Conservation (phyloP, 2,888 invertebrate genomes). For the Beris morrisii region DNA sequence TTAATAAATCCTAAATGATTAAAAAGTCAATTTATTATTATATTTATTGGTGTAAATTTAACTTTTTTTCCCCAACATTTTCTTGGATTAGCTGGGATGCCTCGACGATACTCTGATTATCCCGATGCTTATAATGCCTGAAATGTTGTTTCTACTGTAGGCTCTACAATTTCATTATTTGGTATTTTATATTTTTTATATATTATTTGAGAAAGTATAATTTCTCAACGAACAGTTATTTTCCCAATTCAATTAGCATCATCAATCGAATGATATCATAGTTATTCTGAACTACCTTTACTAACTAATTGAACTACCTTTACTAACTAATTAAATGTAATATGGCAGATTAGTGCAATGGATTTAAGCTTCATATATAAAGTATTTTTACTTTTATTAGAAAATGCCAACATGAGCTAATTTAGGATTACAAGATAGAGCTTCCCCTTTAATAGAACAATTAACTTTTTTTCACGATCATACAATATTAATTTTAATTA, state of each 20-base stretch:
- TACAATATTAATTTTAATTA: constrained; percentile 62
- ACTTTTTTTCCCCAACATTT: constrained; percentile 83
- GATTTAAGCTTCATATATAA: constrained; percentile 70
- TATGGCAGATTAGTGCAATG: constrained; percentile 56
- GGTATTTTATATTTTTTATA: constrained; percentile 63
- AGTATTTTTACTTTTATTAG: constrained; percentile 64
- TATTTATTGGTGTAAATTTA: constrained; percentile 77
- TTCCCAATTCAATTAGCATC: constrained; percentile 59
- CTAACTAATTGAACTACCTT: constrained; percentile 62
- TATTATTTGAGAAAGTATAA: constrained; percentile 66
- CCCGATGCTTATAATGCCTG: constrained; percentile 67
- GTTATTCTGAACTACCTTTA: constrained; percentile 61
- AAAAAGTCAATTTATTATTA: constrained; percentile 70
- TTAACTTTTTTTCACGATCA: constrained; percentile 67
- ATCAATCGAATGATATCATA: constrained; percentile 67
- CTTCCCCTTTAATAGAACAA: constrained; percentile 69
- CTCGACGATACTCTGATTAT: constrained; percentile 75
- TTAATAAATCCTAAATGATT: constrained; percentile 62
- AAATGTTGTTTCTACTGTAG: constrained; percentile 70
- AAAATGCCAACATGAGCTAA: constrained; percentile 63
- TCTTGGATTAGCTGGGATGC: constrained; percentile 70
- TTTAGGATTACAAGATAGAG: constrained; percentile 63
- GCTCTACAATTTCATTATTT: constrained; percentile 65
- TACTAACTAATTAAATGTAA: too few species aligned
- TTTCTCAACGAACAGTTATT: constrained; percentile 59